A percentile compares a stretch with the other conserved stretches of the same genome.
Evolutionary conservation across 2,888 invertebrate genomes (phyloP).

Genomic region (Hyposoter didymator): DNA sequence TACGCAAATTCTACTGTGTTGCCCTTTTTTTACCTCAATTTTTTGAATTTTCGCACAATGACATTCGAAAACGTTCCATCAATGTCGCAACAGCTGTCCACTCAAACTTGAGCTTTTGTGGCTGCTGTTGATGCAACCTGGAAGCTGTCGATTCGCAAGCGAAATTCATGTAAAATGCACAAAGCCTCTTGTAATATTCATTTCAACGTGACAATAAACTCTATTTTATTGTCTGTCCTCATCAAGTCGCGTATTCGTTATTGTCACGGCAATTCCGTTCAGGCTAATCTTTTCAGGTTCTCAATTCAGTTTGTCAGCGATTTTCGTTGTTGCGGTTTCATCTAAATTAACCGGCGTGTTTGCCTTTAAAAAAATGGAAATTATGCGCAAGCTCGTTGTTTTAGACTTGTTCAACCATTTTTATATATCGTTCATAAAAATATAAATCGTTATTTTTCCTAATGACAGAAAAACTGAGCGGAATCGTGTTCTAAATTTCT

Average conservation of each 20-base stretch:
- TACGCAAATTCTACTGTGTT: not conserved
- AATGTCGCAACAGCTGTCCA: slow-evolving; percentile 48
- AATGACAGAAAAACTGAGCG: too few relatives aligned
- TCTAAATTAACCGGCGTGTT: not conserved
- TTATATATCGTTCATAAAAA: too few relatives aligned
- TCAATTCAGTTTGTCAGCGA: too few relatives aligned
- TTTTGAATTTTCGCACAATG: slow-evolving; percentile 39
- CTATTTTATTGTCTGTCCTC: not conserved
- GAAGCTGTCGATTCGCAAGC: not conserved
- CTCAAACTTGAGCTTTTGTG: not conserved
- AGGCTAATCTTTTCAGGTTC: not conserved
- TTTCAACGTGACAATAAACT: not conserved
- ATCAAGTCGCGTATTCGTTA: not conserved
- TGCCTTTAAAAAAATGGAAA: too few relatives aligned
- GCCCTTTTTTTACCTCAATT: not conserved
- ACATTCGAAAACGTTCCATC: slow-evolving; percentile 52
- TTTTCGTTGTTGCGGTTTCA: not conserved
- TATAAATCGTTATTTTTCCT: too few relatives aligned
- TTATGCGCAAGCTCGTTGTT: too few relatives aligned
- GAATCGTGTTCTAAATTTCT: too few relatives aligned
- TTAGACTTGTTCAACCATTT: too few relatives aligned
- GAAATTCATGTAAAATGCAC: slow-evolving; percentile 18
- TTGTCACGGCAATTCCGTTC: not conserved
- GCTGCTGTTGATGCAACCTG: not conserved
- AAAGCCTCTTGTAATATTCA: not conserved